These are phyloP conservation scores for Tholera decimalis DNA, from an alignment of 2,888 invertebrate species.

Conservation along the genomic window DNA sequence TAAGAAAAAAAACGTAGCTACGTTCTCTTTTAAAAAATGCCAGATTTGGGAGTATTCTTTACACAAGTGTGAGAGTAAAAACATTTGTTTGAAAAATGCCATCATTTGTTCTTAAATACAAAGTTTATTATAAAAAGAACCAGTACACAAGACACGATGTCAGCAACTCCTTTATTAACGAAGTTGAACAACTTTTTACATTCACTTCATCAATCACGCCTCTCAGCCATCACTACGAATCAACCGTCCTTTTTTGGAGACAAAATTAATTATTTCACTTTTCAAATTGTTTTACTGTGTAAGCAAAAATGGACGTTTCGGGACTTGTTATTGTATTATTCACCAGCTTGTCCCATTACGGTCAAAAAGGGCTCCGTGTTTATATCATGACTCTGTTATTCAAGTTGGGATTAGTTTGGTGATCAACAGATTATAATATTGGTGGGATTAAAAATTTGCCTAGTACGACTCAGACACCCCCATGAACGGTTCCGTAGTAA, in stretches of 20 bases:
- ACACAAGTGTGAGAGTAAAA: too few relatives aligned
- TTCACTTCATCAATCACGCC: conserved; percentile 52
- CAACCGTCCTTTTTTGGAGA: conserved; percentile 35
- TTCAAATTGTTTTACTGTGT: conserved; percentile 57
- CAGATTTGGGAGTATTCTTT: too few relatives aligned
- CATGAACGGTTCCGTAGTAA: too few relatives aligned
- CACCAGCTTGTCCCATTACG: conserved; percentile 20
- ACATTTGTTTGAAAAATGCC: too few relatives aligned
- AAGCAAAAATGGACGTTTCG: conserved; percentile 34
- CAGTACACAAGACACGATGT: conserved; percentile 30
- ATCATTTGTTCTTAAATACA: background rate
- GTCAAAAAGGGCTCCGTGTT: conserved; percentile 11
- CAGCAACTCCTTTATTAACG: conserved; percentile 55
- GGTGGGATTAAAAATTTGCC: too few relatives aligned
- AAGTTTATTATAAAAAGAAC: conserved; percentile 8
- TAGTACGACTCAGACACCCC: too few relatives aligned
- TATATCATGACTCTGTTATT: conserved; percentile 16
- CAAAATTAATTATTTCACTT: conserved; percentile 61
- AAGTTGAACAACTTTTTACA: conserved; percentile 52
- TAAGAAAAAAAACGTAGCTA: too few relatives aligned
- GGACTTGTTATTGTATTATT: conserved; percentile 41
- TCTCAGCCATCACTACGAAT: conserved; percentile 25
- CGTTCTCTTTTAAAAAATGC: background rate
- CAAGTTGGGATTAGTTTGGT: conserved; percentile 2
- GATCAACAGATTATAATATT: too few relatives aligned